These are phyloP conservation scores for Phalacrocorax pelagicus DNA, from an alignment of 2,113 vertebrate species.

Conservation along the genomic window DNA sequence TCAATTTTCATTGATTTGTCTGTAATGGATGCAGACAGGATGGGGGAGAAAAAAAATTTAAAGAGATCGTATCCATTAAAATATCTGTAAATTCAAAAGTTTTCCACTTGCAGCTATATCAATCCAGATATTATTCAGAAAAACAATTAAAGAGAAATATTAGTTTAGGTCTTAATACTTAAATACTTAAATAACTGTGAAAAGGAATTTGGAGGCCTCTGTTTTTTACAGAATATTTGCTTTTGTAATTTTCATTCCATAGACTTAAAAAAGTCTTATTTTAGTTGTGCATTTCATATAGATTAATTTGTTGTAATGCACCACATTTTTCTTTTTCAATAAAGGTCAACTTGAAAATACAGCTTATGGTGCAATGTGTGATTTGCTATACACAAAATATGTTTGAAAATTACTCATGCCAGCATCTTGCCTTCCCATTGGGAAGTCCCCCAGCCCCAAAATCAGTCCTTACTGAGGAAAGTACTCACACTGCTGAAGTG, in stretches of 20 bases:
- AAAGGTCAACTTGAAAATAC: not conserved
- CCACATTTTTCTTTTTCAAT: slow-evolving; percentile 39
- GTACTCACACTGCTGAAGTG: too few species aligned
- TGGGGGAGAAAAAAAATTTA: not conserved
- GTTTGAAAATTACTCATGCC: not conserved
- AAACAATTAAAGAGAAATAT: slow-evolving; percentile 54
- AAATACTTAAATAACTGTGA: slow-evolving; percentile 19
- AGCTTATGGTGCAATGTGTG: not conserved
- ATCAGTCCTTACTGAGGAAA: not conserved
- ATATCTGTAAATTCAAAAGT: slow-evolving; percentile 55
- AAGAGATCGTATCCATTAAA: slow-evolving; percentile 63
- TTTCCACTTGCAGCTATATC: slow-evolving; percentile 17
- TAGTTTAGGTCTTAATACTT: slow-evolving; percentile 30
- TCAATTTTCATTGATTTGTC: slow-evolving; percentile 80
- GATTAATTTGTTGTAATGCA: not conserved
- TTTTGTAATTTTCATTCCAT: not conserved
- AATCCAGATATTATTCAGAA: slow-evolving; percentile 63
- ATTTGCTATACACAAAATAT: not conserved
- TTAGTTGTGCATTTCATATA: not conserved
- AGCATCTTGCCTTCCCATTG: not conserved
- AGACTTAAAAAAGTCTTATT: not conserved
- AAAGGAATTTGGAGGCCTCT: not conserved
- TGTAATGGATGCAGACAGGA: slow-evolving; percentile 70
- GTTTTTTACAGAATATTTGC: not conserved
- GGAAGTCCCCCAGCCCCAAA: not conserved